Evolutionary conservation across 2,113 vertebrate genomes (phyloP).

Genomic region (Vulpes lagopus): DNA sequence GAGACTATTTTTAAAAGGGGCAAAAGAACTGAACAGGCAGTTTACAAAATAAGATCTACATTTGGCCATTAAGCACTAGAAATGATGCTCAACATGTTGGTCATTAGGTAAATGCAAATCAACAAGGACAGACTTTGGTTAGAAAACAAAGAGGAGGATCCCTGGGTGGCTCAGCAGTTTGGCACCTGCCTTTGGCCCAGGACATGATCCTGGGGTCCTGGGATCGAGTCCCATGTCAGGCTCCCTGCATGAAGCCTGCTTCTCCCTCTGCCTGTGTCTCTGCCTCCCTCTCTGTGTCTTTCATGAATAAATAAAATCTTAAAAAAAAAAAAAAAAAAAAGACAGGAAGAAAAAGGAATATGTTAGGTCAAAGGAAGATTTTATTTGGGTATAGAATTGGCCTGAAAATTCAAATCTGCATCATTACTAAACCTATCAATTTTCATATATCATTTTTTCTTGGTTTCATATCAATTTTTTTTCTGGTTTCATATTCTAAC

Average conservation of each 20-base stretch:
- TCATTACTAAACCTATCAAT: background rate
- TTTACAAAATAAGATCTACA: background rate
- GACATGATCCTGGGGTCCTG: too few relatives aligned
- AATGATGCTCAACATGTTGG: background rate
- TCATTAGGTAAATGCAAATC: background rate
- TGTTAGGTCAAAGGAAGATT: background rate
- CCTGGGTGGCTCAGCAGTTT: too few relatives aligned
- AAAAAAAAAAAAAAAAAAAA: too few relatives aligned
- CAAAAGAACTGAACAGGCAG: background rate
- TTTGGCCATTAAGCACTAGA: background rate
- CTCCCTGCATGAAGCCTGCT: too few relatives aligned
- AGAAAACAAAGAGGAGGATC: background rate
- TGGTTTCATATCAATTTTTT: background rate
- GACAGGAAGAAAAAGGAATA: background rate
- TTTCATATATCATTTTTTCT: background rate
- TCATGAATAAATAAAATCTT: too few relatives aligned
- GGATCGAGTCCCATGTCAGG: too few relatives aligned
- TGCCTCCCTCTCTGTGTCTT: too few relatives aligned
- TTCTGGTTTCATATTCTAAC: slow-evolving; percentile 14
- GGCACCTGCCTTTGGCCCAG: too few relatives aligned
- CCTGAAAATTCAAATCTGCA: background rate
- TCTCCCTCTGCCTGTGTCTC: too few relatives aligned
- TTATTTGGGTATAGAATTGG: background rate
- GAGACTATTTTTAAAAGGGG: background rate
- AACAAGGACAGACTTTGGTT: background rate